Base-by-base conservation (phyloP, 2,888 invertebrate genomes). In the Melinopterus prodromus region DNA sequence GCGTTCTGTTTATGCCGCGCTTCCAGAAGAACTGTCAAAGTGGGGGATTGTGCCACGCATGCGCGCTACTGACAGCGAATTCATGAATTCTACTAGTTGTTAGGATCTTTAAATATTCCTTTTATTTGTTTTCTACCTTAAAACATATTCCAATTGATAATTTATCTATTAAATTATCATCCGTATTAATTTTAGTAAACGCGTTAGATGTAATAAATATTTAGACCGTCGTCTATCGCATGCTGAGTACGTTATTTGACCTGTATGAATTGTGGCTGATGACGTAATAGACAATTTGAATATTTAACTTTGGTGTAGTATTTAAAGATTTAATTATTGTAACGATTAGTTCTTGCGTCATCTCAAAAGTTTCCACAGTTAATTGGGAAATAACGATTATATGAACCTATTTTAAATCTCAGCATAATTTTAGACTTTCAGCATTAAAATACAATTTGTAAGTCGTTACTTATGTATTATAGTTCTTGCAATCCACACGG, bases 1-100 rank as follows among this genome's bases (percentile, higher is more conserved):
- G 77, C 78, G 78, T 76, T 81, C 69, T 81, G 81, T 81, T 81
- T 81, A 81, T 81, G 77, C 81, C 81, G 81, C 81, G 81, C 79
- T 79, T 71, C 77, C 79, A 76, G 6, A 70, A 35, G 36, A 36
- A n/a, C 36, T 16, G 15, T 26, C 36, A 37, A 35, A 12, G 72
- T 26, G 36, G 78, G 74, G 78, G 78, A 38, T 35, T 12, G 74
- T n/a, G n/a, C 7, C 7, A 35, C 74, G 74, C 74, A 36, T 35
- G 74, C 74, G 74, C 74, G 37, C 16, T 5, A 36, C 12, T 53
- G 53, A 53, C 53, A 74, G 15, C 36, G 7, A n/a, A n/a, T n/a
- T 37, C 15, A 36, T 37, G 36, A 71, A 74, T 74, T 74, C 37
- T 74, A 74, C 35, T 36, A 35, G 2, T 74, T 74, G 36, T 26